Evolutionary conservation across 2,888 invertebrate species (phyloP).

Genomic region (Apomyelois bistriatella): DNA sequence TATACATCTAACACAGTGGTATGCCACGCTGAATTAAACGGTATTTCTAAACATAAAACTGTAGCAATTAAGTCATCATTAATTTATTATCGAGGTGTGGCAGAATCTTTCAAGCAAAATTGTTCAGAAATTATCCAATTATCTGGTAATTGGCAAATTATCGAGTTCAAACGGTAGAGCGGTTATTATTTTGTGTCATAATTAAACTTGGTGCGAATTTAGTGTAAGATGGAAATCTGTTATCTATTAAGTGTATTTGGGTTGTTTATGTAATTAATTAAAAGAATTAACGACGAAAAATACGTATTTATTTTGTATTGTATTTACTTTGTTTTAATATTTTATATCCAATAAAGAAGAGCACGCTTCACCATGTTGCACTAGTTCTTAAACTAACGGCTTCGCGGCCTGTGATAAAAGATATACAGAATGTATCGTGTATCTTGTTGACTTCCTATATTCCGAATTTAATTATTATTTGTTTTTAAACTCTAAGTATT

Average conservation of each 20-base stretch:
- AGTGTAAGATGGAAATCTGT: neutral
- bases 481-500: too few relatives aligned
- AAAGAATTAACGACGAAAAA: too few relatives aligned
- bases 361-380: slow-evolving; percentile 32
- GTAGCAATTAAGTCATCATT: slow-evolving; percentile 8
- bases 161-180: slow-evolving; percentile 2
- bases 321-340: too few relatives aligned
- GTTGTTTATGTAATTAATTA: too few relatives aligned
- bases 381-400: slow-evolving; percentile 31
- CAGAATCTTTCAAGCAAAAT: slow-evolving; percentile 1
- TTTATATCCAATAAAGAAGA: slow-evolving; percentile 24
- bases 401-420: neutral
- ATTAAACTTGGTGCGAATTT: neutral
- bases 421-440: neutral
- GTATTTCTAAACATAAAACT: neutral
- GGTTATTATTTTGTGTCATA: neutral
- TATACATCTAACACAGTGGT: neutral
- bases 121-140: slow-evolving; percentile 2
- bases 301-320: too few relatives aligned
- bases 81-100: slow-evolving; percentile 9
- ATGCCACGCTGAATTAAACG: neutral
- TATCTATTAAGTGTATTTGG: too few relatives aligned
- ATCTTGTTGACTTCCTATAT: neutral
- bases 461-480: neutral
- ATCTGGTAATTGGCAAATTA: neutral